phyloP scores from a whole-genome alignment of 2,888 invertebrate genomes.

The Hypena proboscidalis region DNA sequence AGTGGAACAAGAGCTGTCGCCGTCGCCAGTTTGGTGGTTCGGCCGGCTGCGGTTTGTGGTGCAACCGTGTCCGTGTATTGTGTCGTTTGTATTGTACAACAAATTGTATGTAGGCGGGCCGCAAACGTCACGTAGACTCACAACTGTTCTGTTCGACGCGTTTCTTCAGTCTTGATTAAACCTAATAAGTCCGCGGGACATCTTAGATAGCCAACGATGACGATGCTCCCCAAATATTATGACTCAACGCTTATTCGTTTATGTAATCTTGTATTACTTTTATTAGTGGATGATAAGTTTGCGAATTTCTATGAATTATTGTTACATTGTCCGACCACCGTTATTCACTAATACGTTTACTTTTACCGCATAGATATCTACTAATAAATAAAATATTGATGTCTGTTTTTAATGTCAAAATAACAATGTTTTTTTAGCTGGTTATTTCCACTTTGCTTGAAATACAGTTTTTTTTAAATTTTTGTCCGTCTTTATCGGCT shows the following conservation, averaged over 20 bases:
- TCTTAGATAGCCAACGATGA: slow-evolving; percentile 21
- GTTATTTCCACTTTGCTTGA: too few species aligned
- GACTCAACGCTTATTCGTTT: neutral
- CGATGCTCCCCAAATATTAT: slow-evolving; percentile 3
- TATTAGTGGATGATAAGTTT: too few species aligned
- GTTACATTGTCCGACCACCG: too few species aligned
- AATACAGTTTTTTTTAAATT: too few species aligned
- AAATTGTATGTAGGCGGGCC: slow-evolving; percentile 63
- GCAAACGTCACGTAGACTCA: slow-evolving; percentile 53
- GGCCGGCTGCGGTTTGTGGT: slow-evolving; percentile 38
- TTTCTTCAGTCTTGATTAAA: slow-evolving; percentile 43
- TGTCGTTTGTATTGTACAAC: slow-evolving; percentile 32
- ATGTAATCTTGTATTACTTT: too few species aligned
- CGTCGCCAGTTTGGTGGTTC: slow-evolving; percentile 20
- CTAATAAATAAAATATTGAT: too few species aligned
- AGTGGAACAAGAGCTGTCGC: slow-evolving; percentile 35
- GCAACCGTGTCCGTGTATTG: slow-evolving; percentile 12
- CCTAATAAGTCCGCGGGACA: slow-evolving; percentile 29
- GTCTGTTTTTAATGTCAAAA: too few species aligned
- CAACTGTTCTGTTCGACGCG: slow-evolving; percentile 42
- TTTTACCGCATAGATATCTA: too few species aligned
- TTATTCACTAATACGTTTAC: too few species aligned
- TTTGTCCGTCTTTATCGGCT: too few species aligned
- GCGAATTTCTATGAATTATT: too few species aligned
- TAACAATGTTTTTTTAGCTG: too few species aligned